phyloP scores from a whole-genome alignment of 2,888 invertebrate genomes.

The Thecocarcelia acutangulata region DNA sequence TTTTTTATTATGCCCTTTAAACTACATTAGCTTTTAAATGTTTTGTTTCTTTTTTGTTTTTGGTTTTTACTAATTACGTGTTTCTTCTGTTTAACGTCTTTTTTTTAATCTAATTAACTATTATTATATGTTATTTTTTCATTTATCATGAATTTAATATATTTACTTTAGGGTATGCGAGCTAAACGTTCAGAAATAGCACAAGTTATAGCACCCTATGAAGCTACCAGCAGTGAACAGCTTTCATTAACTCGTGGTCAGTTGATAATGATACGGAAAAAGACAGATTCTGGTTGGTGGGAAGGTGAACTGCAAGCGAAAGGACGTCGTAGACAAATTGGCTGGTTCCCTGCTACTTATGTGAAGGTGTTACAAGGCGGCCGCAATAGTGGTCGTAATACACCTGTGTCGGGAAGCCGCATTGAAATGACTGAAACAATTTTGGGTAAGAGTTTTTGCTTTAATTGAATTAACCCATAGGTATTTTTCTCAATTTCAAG shows the following conservation, averaged over 20 bases:
- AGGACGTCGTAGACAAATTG: constrained; percentile 94
- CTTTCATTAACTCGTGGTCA: constrained; percentile 94
- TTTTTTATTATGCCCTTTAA: constrained; percentile 57
- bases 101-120: background rate
- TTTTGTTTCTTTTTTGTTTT: constrained; percentile 8
- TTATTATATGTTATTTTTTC: constrained; percentile 19
- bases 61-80: background rate
- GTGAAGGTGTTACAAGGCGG: constrained; percentile 91
- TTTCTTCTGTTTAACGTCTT: constrained; percentile 16
- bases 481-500: no score
- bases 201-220: constrained; percentile 95
- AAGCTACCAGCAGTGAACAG: constrained; percentile 95
- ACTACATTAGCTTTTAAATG: constrained; percentile 48
- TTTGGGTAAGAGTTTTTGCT: constrained; percentile 75
- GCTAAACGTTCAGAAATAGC: constrained; percentile 94
- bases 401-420: constrained; percentile 87
- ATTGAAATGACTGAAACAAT: constrained; percentile 84
- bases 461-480: background rate
- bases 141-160: constrained; percentile 31
- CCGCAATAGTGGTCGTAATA: constrained; percentile 87
- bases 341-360: constrained; percentile 99
- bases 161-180: constrained; percentile 82
- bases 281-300: constrained; percentile 99
- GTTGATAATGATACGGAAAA: constrained; percentile 96
- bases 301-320: constrained; percentile 98